These are phyloP conservation scores for Halcyon smyrnensis DNA, from an alignment of 2,797 vertebrate species.

Conservation along the genomic window DNA sequence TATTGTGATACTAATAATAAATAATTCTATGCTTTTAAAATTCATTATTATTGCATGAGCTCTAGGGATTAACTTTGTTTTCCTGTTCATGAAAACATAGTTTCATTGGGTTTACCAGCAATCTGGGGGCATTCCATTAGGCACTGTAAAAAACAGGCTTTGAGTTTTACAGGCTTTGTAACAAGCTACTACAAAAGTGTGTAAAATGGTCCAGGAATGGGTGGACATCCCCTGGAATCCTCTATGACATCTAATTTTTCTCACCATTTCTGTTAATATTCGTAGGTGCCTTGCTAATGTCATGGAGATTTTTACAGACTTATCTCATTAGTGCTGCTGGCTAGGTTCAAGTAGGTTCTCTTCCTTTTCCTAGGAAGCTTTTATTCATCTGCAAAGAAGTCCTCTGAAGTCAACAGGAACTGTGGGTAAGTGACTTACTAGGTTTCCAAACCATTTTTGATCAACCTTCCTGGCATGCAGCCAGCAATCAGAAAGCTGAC, in stretches of 20 bases:
- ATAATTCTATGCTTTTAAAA: neutral
- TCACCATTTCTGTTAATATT: neutral
- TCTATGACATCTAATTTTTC: neutral
- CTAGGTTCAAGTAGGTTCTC: neutral
- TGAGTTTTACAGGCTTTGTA: neutral
- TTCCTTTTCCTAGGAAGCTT: neutral
- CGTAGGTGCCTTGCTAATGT: neutral
- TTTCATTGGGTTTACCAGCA: neutral
- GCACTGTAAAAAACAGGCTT: neutral
- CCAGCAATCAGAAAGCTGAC: neutral
- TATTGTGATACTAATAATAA: conserved; percentile 22
- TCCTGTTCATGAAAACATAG: neutral
- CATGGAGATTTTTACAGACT: neutral
- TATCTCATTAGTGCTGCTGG: neutral
- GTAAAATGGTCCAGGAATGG: neutral
- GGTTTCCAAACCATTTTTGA: neutral
- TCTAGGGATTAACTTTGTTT: neutral
- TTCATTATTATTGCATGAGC: neutral
- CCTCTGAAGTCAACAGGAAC: neutral
- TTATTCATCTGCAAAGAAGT: neutral
- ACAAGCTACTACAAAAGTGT: neutral
- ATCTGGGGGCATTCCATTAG: neutral
- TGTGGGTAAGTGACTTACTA: neutral
- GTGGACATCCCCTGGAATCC: neutral
- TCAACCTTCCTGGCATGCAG: neutral